phyloP scores from a whole-genome alignment of 2,888 invertebrate species.

The Rhogogaster chlorosoma region DNA sequence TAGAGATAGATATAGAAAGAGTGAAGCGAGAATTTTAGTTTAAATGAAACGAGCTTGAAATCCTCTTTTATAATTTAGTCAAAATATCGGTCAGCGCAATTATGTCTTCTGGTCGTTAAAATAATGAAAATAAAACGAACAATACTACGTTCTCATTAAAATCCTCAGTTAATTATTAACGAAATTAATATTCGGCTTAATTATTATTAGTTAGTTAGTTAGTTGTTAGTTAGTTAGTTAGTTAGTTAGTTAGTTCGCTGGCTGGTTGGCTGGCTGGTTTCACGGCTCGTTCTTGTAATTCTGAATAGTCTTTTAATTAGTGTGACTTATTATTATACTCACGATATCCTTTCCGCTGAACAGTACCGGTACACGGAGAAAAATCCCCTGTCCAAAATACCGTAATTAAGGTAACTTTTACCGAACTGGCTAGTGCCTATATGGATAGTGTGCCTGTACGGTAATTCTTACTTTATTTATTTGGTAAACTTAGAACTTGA shows the following conservation, averaged over 20 bases:
- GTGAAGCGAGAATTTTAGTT: background rate
- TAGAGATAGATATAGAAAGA: no score
- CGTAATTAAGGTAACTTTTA: no score
- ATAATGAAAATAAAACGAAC: no score
- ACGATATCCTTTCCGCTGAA: background rate
- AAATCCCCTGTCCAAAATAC: no score
- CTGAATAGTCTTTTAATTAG: conserved; percentile 17
- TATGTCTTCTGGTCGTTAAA: no score
- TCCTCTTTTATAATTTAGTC: background rate
- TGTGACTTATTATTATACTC: background rate
- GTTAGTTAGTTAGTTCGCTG: background rate
- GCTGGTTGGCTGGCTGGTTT: background rate
- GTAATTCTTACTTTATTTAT: no score
- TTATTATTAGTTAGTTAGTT: background rate
- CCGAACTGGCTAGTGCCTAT: no score
- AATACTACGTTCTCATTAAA: no score
- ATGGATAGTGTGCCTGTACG: no score
- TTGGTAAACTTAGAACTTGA: no score
- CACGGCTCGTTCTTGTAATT: background rate
- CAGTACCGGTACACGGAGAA: no score
- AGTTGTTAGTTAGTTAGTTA: background rate
- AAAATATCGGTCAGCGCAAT: background rate
- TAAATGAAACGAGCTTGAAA: background rate
- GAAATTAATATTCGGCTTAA: background rate
- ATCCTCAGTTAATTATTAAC: background rate